Percentiles rank a stretch among this genome's conserved stretches.
These are phyloP conservation scores for Phyllostomus hastatus DNA, from an alignment of 2,113 vertebrate species.

Conservation along the genomic window DNA sequence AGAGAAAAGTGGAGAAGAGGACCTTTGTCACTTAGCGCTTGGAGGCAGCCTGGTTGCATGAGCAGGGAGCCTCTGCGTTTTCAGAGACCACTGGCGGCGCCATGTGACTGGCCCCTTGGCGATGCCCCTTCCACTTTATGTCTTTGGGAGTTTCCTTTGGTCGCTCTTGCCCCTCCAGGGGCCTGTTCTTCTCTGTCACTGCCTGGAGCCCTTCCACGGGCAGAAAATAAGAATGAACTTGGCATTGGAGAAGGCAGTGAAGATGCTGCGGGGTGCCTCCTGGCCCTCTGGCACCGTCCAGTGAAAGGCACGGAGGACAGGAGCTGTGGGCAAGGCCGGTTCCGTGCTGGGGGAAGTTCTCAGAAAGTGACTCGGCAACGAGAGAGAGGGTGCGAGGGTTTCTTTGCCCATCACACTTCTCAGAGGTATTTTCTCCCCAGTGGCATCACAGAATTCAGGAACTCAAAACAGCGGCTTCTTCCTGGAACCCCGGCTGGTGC, in stretches of 20 bases:
- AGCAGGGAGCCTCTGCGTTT: neutral
- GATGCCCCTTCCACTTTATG: neutral
- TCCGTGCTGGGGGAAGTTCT: neutral
- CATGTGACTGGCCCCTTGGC: accelerated
- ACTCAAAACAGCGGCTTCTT: neutral
- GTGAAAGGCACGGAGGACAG: neutral
- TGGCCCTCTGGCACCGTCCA: neutral
- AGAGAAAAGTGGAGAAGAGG: neutral
- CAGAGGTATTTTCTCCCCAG: slow-evolving; percentile 21
- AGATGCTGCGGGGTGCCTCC: neutral
- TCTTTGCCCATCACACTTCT: neutral
- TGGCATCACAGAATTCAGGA: slow-evolving; percentile 15
- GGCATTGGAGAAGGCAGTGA: neutral
- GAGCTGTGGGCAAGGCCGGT: neutral
- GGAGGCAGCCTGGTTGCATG: neutral
- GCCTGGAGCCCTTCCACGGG: neutral
- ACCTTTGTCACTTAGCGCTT: neutral
- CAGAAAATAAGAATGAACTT: neutral
- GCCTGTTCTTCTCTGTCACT: neutral
- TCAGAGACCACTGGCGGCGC: too few species aligned
- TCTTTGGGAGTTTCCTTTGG: neutral
- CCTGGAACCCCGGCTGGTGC: neutral
- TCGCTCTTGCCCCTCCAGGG: neutral
- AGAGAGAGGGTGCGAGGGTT: neutral
- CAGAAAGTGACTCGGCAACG: neutral